phyloP scores from a whole-genome alignment of 1,140 invertebrate species.

The Lordiphosa mommai region DNA sequence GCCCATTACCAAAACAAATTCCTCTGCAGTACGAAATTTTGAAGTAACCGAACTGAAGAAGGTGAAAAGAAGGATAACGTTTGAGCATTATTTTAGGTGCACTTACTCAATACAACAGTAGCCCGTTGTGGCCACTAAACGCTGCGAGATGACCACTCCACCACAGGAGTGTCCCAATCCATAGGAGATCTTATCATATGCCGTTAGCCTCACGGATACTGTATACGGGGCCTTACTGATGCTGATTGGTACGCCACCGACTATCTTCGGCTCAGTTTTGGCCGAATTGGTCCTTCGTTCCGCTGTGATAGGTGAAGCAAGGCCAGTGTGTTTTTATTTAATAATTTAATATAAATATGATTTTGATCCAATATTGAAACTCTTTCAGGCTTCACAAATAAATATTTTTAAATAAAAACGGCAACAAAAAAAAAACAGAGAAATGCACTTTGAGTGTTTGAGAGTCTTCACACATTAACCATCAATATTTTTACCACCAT shows the following conservation, averaged over 20 bases:
- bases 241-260: conserved; percentile 33
- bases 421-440: no score
- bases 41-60: not conserved
- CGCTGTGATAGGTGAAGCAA: no score
- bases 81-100: no score
- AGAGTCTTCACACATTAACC: no score
- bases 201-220: conserved; percentile 53
- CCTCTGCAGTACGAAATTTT: conserved; percentile 32
- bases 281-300: no score
- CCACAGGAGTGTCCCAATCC: conserved; percentile 82
- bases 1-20: conserved; percentile 61
- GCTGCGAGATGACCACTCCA: conserved; percentile 81
- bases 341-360: no score
- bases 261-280: conserved; percentile 26
- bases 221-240: conserved; percentile 42
- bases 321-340: no score
- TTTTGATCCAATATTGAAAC: no score
- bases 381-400: no score
- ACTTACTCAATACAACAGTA: conserved; percentile 81
- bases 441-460: no score
- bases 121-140: conserved; percentile 84
- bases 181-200: conserved; percentile 24
- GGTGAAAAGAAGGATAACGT: not conserved
- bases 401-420: no score
- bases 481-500: no score